Evolutionary conservation across 2,113 vertebrate species (phyloP).

Genomic region (Microtus pennsylvanicus): DNA sequence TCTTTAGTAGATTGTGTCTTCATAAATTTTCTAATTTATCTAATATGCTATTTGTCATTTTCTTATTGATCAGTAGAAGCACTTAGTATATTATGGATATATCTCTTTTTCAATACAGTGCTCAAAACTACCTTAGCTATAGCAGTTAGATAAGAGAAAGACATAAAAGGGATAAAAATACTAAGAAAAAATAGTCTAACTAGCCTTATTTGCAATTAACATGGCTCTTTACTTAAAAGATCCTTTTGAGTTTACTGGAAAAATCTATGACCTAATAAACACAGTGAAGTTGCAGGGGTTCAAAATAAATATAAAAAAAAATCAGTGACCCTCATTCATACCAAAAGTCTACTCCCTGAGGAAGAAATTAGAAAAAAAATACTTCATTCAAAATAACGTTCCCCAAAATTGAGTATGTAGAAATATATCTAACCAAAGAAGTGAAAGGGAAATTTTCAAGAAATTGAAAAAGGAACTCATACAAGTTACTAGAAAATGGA

Average conservation of each 20-base stretch:
- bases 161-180: background rate
- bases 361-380: background rate
- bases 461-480: background rate
- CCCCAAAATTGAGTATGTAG: background rate
- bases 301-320: background rate
- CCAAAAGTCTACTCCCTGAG: background rate
- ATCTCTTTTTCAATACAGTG: too few relatives aligned
- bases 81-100: slow-evolving; percentile 1
- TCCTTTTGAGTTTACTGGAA: background rate
- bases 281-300: background rate
- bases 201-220: background rate
- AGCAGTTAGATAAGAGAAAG: background rate
- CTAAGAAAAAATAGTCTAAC: background rate
- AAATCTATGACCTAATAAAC: background rate
- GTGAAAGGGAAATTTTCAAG: background rate
- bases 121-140: background rate
- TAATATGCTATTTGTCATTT: slow-evolving; percentile 45
- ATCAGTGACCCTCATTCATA: background rate
- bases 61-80: slow-evolving; percentile 55
- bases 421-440: background rate
- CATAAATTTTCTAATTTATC: slow-evolving; percentile 52
- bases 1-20: slow-evolving; percentile 29
- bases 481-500: background rate
- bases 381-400: background rate
- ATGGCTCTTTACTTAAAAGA: background rate